Percentiles rank a stretch among this genome's conserved stretches.
These are phyloP conservation scores for Entelurus aequoreus DNA, from an alignment of 2,113 vertebrate species.

Conservation along the genomic window DNA sequence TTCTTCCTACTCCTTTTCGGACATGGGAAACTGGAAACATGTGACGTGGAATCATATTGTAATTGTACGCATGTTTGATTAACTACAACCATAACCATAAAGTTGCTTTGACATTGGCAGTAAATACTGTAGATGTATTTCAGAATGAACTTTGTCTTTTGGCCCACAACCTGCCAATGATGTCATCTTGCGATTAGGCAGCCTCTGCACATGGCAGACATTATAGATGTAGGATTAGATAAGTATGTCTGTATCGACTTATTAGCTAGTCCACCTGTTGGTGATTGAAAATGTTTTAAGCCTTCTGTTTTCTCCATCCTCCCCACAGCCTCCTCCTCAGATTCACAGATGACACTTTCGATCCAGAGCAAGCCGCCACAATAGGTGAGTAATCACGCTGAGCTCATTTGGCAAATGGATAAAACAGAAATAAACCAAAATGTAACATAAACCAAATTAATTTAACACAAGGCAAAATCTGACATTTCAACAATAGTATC, in stretches of 20 bases:
- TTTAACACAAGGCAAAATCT: not conserved
- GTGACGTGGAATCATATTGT: too few species aligned
- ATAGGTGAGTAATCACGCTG: conserved; percentile 80
- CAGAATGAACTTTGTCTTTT: conserved; percentile 43
- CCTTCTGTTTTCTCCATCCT: conserved; percentile 18
- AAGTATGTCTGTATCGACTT: conserved; percentile 1
- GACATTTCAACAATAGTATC: not conserved
- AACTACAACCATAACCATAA: too few species aligned
- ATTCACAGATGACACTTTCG: conserved; percentile 96
- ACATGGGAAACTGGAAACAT: too few species aligned
- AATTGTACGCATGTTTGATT: too few species aligned
- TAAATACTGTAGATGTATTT: conserved; percentile 40
- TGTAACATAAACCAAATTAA: not conserved
- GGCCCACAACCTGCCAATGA: conserved; percentile 30
- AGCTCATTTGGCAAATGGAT: conserved; percentile 4
- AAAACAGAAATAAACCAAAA: not conserved
- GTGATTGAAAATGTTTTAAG: conserved; percentile 12
- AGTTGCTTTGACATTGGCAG: conserved; percentile 15
- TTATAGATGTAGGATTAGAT: not conserved
- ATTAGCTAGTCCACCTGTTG: not conserved
- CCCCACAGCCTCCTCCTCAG: conserved; percentile 84
- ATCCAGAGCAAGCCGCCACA: conserved; percentile 92
- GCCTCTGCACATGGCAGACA: conserved; percentile 15
- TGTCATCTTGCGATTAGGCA: conserved; percentile 30
- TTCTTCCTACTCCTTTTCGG: too few species aligned